Evolutionary conservation across 2,888 invertebrate species (phyloP).

Genomic region (Temnothorax rugatulus): DNA sequence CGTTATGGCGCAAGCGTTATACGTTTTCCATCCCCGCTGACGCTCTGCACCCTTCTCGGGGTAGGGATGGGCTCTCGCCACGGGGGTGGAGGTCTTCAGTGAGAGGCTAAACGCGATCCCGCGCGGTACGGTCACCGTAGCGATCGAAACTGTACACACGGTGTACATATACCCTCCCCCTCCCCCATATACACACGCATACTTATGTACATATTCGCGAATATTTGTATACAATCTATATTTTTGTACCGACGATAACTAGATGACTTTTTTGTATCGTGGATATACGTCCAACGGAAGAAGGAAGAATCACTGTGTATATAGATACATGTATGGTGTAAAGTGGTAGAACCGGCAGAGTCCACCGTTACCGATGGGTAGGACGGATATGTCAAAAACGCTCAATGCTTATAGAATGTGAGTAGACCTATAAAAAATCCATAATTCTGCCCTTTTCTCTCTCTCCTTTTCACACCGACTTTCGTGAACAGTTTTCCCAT

Average conservation of each 20-base stretch:
- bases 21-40: conserved; percentile 9
- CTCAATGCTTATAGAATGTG: conserved; percentile 96
- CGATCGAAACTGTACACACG: conserved; percentile 59
- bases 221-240: conserved; percentile 65
- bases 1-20: conserved; percentile 35
- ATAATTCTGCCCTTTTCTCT: not conserved
- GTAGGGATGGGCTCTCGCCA: conserved; percentile 15
- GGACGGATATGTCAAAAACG: conserved; percentile 92
- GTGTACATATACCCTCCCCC: conserved; percentile 62
- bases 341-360: conserved; percentile 74
- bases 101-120: conserved; percentile 77
- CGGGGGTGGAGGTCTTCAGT: conserved; percentile 77
- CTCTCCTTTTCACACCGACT: not conserved
- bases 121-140: conserved; percentile 62
- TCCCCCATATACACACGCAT: not conserved
- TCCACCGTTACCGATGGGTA: conserved; percentile 84
- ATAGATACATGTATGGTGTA: conserved; percentile 59
- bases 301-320: conserved; percentile 3
- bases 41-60: not conserved
- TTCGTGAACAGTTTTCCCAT: not conserved
- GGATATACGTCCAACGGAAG: conserved; percentile 8
- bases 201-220: conserved; percentile 7
- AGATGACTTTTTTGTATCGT: conserved; percentile 67
- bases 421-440: conserved; percentile 86
- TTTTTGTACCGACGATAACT: conserved; percentile 74